Evolutionary conservation across 2,113 vertebrate genomes (phyloP), one percentile per base, ranked within the genome.

Genomic region (Atrichornis clamosus): DNA sequence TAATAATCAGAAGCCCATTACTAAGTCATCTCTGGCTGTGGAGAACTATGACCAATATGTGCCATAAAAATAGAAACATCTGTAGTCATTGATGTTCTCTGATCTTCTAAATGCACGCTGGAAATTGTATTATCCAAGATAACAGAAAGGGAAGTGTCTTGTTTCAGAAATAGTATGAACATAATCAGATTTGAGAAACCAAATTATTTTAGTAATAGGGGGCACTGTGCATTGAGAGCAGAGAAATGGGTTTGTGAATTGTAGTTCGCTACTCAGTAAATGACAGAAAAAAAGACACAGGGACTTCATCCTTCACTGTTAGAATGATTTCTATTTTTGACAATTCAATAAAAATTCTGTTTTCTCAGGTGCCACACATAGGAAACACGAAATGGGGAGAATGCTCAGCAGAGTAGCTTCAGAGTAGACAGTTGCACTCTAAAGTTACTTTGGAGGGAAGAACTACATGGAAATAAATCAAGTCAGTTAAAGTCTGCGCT

Each of bases 61-160:
- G 14, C 83, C 41, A 70, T 78, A 82, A 89, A 96, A 97, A 96
- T 67, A 95, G 94, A 63, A 95, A 64, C 79, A 96, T 90, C 74
- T 90, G 64, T 69, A 96, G 72, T 33, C 76, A 87, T 92, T 96
- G 92, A 69, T 96, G 91, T 73, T 93, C 77, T 94, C 55, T 87
- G 58, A 82, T 97, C 95, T 97, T 96, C 84, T 91, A 97, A 95
- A 95, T 70, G 80, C 72, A 44, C 52, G 82, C n/a, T 76, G 94
- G 70, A 96, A 97, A 96, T 95, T 93, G 11, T 92, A 95, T 95
- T 94, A 96, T 64, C 75, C 82, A 96, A 96, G 88, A 93, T 96
- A 96, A 97, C 86, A 83, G 96, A 96, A 96, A 92, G 63, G 94
- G 59, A 76, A 83, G 69, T 94, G 86, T 95, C 85, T 95, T 97